These are phyloP conservation scores for Zosterops borbonicus DNA, from an alignment of 2,113 vertebrate genomes.

Conservation along the genomic window DNA sequence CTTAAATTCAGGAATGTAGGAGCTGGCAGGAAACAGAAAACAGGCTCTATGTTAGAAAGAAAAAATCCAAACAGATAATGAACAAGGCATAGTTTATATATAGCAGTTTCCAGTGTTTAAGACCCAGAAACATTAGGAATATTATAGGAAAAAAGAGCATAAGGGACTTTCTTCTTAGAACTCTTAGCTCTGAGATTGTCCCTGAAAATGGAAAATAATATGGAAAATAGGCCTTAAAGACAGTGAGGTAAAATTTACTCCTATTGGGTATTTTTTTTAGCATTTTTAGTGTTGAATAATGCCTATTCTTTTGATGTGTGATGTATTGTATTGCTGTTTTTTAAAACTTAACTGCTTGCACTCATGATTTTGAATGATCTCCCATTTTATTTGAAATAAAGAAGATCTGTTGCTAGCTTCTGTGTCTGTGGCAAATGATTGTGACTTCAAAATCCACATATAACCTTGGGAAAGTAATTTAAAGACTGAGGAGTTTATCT, in stretches of 20 bases:
- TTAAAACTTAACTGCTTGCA: neutral
- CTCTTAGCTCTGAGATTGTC: neutral
- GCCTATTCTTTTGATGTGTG: neutral
- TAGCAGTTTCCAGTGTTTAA: neutral
- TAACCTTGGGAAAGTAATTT: neutral
- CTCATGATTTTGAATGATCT: neutral
- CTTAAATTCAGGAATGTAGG: neutral
- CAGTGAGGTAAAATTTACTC: neutral
- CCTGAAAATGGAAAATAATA: neutral
- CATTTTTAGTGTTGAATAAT: neutral
- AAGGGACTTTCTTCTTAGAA: neutral
- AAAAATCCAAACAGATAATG: neutral
- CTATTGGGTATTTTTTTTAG: neutral
- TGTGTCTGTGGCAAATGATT: neutral
- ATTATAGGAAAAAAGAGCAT: neutral
- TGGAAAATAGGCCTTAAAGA: neutral
- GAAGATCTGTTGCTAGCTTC: neutral
- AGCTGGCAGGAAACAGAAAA: neutral
- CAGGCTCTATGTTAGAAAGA: neutral
- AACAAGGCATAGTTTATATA: neutral
- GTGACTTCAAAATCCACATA: neutral
- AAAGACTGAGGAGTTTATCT: neutral
- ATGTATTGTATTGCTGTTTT: neutral
- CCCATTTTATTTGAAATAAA: neutral
- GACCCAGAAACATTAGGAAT: neutral